These are phyloP conservation scores for Anas bernieri DNA, from an alignment of 2,797 vertebrate genomes.

Conservation along the genomic window DNA sequence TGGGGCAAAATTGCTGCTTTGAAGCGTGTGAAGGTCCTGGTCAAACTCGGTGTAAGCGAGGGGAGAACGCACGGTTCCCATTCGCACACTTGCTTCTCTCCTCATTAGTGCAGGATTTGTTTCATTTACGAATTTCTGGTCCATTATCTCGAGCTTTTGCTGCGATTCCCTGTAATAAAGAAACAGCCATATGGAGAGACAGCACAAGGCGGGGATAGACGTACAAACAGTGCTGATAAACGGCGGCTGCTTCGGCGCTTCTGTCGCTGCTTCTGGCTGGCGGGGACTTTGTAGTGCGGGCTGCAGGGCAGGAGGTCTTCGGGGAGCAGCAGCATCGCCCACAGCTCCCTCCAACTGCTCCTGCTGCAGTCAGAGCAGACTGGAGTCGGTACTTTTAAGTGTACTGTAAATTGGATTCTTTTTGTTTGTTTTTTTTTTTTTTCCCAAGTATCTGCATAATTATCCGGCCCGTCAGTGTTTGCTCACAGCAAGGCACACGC, in stretches of 20 bases:
- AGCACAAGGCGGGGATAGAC: neutral
- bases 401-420: neutral
- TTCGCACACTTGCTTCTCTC: neutral
- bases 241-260: neutral
- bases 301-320: neutral
- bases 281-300: neutral
- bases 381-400: neutral
- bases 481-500: neutral
- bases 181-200: neutral
- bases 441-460: neutral
- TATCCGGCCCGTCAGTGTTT: neutral
- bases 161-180: neutral
- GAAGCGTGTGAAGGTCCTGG: neutral
- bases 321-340: neutral
- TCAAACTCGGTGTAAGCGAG: rapidly evolving
- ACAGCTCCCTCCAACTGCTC: neutral
- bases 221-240: neutral
- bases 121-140: neutral
- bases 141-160: constrained; percentile 21
- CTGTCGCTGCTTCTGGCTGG: constrained; percentile 3
- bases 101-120: neutral
- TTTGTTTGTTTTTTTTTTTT: too few relatives aligned
- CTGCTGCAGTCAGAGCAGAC: neutral
- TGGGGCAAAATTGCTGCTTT: neutral
- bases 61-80: neutral